Evolutionary conservation across 2,888 invertebrate genomes (phyloP).

Genomic region (Meliscaeva auricollis): DNA sequence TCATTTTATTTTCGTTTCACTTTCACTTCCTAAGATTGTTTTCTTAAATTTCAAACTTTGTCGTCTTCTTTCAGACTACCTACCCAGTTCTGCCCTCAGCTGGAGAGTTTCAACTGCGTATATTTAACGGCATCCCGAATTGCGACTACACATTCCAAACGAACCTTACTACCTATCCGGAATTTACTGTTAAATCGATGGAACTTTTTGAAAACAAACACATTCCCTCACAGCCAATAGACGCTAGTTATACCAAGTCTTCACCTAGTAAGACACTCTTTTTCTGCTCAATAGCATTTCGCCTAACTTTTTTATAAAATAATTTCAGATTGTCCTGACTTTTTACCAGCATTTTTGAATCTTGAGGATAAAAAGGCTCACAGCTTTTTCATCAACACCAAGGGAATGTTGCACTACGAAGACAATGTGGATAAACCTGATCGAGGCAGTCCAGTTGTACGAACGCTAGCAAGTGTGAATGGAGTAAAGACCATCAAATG

Average conservation of each 20-base stretch:
- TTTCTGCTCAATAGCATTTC: background rate
- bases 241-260: conserved; percentile 59
- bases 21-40: too few relatives aligned
- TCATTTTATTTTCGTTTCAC: too few relatives aligned
- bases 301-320: background rate
- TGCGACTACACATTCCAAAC: conserved; percentile 83
- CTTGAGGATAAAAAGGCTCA: conserved; percentile 77
- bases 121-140: conserved; percentile 87
- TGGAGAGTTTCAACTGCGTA: conserved; percentile 88
- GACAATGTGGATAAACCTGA: conserved; percentile 81
- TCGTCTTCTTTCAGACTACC: conserved; percentile 85
- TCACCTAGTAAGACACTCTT: conserved; percentile 75
- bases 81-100: conserved; percentile 87
- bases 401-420: conserved; percentile 75
- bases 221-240: conserved; percentile 56
- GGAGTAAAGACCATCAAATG: conserved; percentile 77
- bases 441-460: conserved; percentile 79
- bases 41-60: too few relatives aligned
- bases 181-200: conserved; percentile 77
- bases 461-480: conserved; percentile 79
- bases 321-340: conserved; percentile 62
- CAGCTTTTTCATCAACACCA: conserved; percentile 79
- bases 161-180: conserved; percentile 70
- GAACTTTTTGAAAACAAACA: conserved; percentile 78
- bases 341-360: conserved; percentile 67